Evolutionary conservation across 2,113 vertebrate species (phyloP).

Genomic region (Notechis scutatus): DNA sequence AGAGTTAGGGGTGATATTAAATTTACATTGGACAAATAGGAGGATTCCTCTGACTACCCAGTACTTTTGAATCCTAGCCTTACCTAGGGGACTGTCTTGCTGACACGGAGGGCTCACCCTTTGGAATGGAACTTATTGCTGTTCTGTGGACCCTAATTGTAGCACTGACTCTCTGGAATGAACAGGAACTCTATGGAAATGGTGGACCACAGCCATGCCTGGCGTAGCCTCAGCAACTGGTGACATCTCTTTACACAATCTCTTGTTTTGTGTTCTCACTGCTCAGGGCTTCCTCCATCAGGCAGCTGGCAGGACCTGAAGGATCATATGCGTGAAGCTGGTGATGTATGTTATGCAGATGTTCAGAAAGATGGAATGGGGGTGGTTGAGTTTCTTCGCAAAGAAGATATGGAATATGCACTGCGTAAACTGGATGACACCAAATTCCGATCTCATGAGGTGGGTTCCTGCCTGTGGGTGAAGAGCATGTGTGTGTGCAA

Average conservation of each 20-base stretch:
- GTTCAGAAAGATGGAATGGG: slow-evolving; percentile 82
- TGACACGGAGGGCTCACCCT: slow-evolving; percentile 21
- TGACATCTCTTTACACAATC: slow-evolving; percentile 24
- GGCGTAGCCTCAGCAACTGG: slow-evolving; percentile 11
- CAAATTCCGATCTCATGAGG: slow-evolving; percentile 82
- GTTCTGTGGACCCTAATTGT: slow-evolving; percentile 24
- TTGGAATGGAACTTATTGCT: slow-evolving; percentile 28
- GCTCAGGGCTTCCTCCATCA: slow-evolving; percentile 76
- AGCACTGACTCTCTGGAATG: slow-evolving; percentile 22
- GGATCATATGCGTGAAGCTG: slow-evolving; percentile 83
- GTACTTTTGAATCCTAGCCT: slow-evolving; percentile 9
- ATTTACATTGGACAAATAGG: slow-evolving; percentile 23
- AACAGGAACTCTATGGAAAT: slow-evolving; percentile 20
- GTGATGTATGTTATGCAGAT: slow-evolving; percentile 83
- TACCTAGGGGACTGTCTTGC: neutral
- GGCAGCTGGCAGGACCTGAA: slow-evolving; percentile 92
- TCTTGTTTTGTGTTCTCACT: slow-evolving; percentile 49
- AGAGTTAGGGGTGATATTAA: slow-evolving; percentile 20
- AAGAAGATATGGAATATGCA: slow-evolving; percentile 86
- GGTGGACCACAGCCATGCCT: neutral
- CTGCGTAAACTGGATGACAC: slow-evolving; percentile 80
- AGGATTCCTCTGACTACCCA: slow-evolving; percentile 33
- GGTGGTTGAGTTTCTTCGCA: slow-evolving; percentile 82
- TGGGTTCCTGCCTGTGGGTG: slow-evolving; percentile 54
- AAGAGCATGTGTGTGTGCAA: slow-evolving; percentile 5